These are phyloP conservation scores for Nanorana parkeri DNA, from an alignment of 2,113 vertebrate species.

Conservation along the genomic window DNA sequence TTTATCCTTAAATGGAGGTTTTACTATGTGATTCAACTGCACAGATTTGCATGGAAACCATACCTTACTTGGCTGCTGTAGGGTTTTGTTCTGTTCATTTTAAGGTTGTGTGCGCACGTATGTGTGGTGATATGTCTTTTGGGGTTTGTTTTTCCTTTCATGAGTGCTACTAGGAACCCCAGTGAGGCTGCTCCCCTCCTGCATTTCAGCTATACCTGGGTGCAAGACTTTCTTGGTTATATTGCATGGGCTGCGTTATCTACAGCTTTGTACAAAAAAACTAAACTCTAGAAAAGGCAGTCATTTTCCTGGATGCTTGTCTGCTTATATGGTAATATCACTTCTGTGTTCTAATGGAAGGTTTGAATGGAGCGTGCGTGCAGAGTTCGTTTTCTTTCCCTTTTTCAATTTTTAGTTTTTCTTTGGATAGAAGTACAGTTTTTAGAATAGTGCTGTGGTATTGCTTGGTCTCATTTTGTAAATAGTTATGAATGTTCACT, in stretches of 20 bases:
- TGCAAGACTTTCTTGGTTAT: slow-evolving; percentile 87
- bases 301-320: slow-evolving; percentile 86
- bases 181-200: slow-evolving; percentile 74
- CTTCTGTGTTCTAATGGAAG: slow-evolving; percentile 86
- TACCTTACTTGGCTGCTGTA: slow-evolving; percentile 76
- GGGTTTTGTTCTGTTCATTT: slow-evolving; percentile 13
- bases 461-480: slow-evolving; percentile 81
- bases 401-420: slow-evolving; percentile 68
- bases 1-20: slow-evolving; percentile 69
- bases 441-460: slow-evolving; percentile 79
- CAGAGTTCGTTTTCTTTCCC: slow-evolving; percentile 74
- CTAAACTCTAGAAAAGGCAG: slow-evolving; percentile 85
- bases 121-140: too few relatives aligned
- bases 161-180: slow-evolving; percentile 77
- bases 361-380: slow-evolving; percentile 81
- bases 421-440: slow-evolving; percentile 72
- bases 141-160: slow-evolving; percentile 48
- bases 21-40: slow-evolving; percentile 68
- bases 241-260: slow-evolving; percentile 90
- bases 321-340: slow-evolving; percentile 86
- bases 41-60: slow-evolving; percentile 77
- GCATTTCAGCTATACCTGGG: slow-evolving; percentile 74
- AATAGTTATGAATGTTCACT: slow-evolving; percentile 75
- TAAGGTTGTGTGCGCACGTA: neutral
- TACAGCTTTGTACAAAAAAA: slow-evolving; percentile 85